phyloP scores from a whole-genome alignment of 2,113 vertebrate species.

The Dicrurus megarhynchus region DNA sequence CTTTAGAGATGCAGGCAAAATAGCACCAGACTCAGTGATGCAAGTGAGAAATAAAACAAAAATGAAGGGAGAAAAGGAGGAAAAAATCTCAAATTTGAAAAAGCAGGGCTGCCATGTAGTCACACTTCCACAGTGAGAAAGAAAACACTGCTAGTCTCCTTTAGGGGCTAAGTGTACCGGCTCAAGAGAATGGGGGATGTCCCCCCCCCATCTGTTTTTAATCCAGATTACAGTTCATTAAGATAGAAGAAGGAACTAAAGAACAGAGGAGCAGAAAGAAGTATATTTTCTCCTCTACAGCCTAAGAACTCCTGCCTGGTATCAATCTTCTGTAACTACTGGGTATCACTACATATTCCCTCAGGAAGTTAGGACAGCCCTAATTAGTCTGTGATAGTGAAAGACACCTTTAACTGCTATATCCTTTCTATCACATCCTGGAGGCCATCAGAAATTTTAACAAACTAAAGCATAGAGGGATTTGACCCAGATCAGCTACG shows the following conservation, averaged over 20 bases:
- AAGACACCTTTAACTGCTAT: background rate
- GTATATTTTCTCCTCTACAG: background rate
- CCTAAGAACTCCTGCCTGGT: background rate
- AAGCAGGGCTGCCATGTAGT: background rate
- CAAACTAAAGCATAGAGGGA: background rate
- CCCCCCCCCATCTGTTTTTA: background rate
- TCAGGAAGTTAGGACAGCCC: constrained; percentile 2
- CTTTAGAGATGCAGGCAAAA: background rate
- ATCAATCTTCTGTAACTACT: background rate
- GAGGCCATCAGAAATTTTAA: background rate
- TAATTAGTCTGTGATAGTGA: constrained; percentile 14
- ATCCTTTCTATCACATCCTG: background rate
- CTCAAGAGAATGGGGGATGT: background rate
- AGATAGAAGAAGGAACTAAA: background rate
- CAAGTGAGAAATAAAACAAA: background rate
- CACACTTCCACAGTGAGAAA: background rate
- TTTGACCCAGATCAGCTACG: background rate
- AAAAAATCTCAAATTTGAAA: background rate
- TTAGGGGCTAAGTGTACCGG: background rate
- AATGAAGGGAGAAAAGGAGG: background rate
- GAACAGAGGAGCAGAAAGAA: background rate
- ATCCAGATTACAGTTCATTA: background rate
- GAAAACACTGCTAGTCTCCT: background rate
- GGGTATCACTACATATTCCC: background rate
- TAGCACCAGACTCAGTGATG: background rate